These are phyloP conservation scores for Ciona savignyi DNA, from an alignment of 23 tunicate species.

Conservation along the genomic window DNA sequence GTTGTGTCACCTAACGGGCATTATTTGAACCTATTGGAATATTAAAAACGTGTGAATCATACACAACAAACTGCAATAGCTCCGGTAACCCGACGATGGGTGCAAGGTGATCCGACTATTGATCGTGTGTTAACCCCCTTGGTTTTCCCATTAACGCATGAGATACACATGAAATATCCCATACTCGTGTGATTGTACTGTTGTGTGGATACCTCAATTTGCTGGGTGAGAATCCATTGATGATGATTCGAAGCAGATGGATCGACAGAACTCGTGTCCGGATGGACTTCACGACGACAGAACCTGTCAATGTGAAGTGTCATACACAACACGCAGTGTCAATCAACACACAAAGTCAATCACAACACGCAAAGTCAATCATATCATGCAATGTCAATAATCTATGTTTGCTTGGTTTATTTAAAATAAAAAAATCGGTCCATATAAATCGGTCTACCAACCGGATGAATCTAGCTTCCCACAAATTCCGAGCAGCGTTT, in stretches of 20 bases:
- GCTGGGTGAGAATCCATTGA: not conserved
- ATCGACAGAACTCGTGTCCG: conserved; percentile 69
- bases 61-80: no score
- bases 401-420: no score
- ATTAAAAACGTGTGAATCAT: no score
- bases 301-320: conserved; percentile 19
- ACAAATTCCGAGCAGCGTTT: conserved; percentile 45
- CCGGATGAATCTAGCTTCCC: conserved; percentile 57
- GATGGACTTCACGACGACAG: conserved; percentile 33
- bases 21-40: no score
- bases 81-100: no score
- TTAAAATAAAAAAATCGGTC: not conserved
- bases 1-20: no score
- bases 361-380: not conserved
- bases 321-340: not conserved
- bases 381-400: no score
- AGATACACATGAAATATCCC: no score
- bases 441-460: conserved; percentile 6
- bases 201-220: not conserved
- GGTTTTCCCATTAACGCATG: no score
- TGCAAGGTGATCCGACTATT: not conserved
- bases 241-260: conserved; percentile 34
- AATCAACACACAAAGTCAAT: not conserved
- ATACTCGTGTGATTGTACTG: no score
- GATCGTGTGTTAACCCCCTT: no score